phyloP scores from a whole-genome alignment of 2,113 vertebrate species.

The Aepyceros melampus region DNA sequence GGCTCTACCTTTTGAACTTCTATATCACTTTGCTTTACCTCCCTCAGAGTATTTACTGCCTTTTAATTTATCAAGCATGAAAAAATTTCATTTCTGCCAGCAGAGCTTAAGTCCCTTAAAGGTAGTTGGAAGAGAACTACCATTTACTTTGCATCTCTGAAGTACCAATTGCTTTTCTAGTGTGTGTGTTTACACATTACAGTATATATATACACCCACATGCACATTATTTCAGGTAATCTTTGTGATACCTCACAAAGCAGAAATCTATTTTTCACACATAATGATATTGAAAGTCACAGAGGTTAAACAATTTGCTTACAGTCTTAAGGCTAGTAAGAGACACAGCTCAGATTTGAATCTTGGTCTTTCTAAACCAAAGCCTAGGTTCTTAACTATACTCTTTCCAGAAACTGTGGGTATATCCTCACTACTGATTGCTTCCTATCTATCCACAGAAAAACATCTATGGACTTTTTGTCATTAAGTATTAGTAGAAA shows the following conservation, averaged over 20 bases:
- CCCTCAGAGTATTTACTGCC: background rate
- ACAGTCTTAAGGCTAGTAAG: background rate
- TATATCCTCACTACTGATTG: background rate
- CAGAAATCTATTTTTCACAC: constrained; percentile 8
- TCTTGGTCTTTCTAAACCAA: background rate
- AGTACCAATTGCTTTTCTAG: background rate
- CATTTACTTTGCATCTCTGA: constrained; percentile 25
- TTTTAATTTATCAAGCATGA: constrained; percentile 7
- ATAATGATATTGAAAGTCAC: background rate
- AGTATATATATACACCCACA: background rate
- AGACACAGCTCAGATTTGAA: background rate
- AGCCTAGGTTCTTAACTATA: background rate
- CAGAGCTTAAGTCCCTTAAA: background rate
- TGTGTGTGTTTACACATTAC: background rate
- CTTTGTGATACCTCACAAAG: background rate
- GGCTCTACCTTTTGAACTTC: background rate
- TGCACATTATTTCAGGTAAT: background rate
- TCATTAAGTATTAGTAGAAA: constrained; percentile 28
- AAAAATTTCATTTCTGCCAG: constrained; percentile 1
- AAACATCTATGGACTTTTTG: background rate
- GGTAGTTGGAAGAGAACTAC: background rate
- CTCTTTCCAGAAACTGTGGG: background rate
- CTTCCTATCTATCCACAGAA: background rate
- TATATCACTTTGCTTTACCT: background rate
- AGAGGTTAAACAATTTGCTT: background rate